phyloP scores from a whole-genome alignment of 1,140 invertebrate species.

The Ericerus pela region DNA sequence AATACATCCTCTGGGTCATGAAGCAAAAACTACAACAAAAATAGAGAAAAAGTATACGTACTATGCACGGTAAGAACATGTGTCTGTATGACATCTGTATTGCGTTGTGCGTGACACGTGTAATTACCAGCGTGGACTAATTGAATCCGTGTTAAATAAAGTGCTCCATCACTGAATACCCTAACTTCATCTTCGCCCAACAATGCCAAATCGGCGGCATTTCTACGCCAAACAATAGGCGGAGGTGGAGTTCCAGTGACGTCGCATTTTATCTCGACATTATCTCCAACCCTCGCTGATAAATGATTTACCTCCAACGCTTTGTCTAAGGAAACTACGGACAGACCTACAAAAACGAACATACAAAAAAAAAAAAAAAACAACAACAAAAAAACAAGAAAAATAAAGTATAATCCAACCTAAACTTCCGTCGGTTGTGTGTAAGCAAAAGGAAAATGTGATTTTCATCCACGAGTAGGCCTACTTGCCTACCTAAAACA shows the following conservation, averaged over 20 bases:
- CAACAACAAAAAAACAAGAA: neutral
- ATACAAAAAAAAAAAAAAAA: constrained; percentile 7
- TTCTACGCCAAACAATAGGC: constrained; percentile 55
- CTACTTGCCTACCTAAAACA: too few species aligned
- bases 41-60: constrained; percentile 34
- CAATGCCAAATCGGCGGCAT: constrained; percentile 47
- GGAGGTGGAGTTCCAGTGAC: constrained; percentile 52
- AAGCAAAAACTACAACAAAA: neutral
- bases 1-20: too few species aligned
- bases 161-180: constrained; percentile 54
- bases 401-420: neutral
- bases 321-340: constrained; percentile 55
- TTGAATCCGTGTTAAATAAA: constrained; percentile 59
- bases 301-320: constrained; percentile 53
- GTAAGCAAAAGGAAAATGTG: too few species aligned
- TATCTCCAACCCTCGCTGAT: constrained; percentile 53
- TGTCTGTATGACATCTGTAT: constrained; percentile 58
- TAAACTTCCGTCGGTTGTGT: neutral
- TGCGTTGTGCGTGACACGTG: constrained; percentile 58
- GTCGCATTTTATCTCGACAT: constrained; percentile 66
- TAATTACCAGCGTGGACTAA: constrained; percentile 66
- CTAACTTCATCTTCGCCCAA: constrained; percentile 46
- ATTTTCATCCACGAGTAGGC: too few species aligned
- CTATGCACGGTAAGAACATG: constrained; percentile 61
- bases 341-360: constrained; percentile 47